Evolutionary conservation across 1,140 invertebrate species (phyloP), one percentile per base, ranked within the genome.

Genomic region (Cyclargus thomasi): DNA sequence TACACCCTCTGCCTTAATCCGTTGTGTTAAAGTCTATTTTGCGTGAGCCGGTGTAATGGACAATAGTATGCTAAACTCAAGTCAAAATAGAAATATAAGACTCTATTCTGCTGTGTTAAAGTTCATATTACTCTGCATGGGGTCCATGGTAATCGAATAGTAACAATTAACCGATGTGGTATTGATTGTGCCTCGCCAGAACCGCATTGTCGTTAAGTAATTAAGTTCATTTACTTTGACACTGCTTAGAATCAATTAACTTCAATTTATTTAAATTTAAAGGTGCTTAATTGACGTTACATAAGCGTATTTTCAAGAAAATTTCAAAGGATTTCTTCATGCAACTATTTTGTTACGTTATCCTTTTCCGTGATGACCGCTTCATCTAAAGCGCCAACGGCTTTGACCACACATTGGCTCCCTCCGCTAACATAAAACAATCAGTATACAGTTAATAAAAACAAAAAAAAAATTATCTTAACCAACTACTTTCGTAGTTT

Each of bases 111-210:
- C 14, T 11, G 10, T 47, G 0, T 47, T 47, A 47, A 8, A 16
- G 14, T 16, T 47, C 0, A 47, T 14, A 14, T 47, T 47, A 3
- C 14, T 1, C 11, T 47, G 39, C 39, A 65, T 18, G 20, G 63
- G 20, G 8, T 53, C 16, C 10, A 21, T 23, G 11, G 53, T 39
- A 59, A 66, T 66, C 65, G 10, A 66, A 66, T 59, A 57, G 29
- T 53, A 66, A 57, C 53, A 55, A 66, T 66, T 66, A 66, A 65
- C 64, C 64, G n/a, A 22, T 23, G 64, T 23, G 64, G 55, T 59
- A 20, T 59, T 65, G 39, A 53, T 65, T 55, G 47, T 53, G 6
- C 16, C 14, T 65, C 20, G 18, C 14, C 20, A 59, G 18, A 11
- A 20, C 55, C 55, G 55, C 55, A 59, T 59, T 59, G 55, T 59